phyloP scores from a whole-genome alignment of 1,140 invertebrate genomes.

The Drosophila kurseongensis region DNA sequence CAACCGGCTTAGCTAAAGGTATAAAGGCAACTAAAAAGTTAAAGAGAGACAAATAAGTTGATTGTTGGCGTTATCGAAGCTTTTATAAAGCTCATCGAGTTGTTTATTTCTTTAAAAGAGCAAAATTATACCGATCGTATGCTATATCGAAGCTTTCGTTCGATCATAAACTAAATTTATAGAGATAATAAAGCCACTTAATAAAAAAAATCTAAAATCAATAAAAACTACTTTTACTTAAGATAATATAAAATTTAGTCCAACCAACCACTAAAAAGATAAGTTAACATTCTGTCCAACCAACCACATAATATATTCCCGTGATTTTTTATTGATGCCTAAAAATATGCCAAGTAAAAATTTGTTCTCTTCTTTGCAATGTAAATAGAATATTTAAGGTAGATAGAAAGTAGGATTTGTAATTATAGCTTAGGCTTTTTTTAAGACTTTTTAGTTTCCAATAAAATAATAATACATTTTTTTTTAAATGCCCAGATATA shows the following conservation, averaged over 20 bases:
- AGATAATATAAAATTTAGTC: too few relatives aligned
- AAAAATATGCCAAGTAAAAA: conserved; percentile 41
- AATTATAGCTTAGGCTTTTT: too few relatives aligned
- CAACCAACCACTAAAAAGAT: too few relatives aligned
- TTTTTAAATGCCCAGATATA: too few relatives aligned
- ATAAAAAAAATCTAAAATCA: conserved; percentile 3
- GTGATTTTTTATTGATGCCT: conserved; percentile 12
- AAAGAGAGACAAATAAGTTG: conserved; percentile 22
- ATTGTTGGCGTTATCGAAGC: conserved; percentile 18
- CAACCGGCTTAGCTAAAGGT: conserved; percentile 23
- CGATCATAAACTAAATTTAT: too few relatives aligned
- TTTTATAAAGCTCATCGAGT: conserved; percentile 10
- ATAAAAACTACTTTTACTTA: too few relatives aligned
- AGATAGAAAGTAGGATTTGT: too few relatives aligned
- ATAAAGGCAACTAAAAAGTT: conserved; percentile 33
- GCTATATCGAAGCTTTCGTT: neutral
- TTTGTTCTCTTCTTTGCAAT: neutral
- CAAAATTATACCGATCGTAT: neutral
- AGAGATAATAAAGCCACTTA: neutral
- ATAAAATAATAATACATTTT: too few relatives aligned
- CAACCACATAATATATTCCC: too few relatives aligned
- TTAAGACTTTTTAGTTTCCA: too few relatives aligned
- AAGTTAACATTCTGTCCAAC: too few relatives aligned
- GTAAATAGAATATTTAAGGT: too few relatives aligned
- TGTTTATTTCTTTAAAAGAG: neutral